Percentiles rank a stretch among this genome's conserved stretches.
Conservation (phyloP, 2,113 vertebrate species). For the Python bivittatus region DNA sequence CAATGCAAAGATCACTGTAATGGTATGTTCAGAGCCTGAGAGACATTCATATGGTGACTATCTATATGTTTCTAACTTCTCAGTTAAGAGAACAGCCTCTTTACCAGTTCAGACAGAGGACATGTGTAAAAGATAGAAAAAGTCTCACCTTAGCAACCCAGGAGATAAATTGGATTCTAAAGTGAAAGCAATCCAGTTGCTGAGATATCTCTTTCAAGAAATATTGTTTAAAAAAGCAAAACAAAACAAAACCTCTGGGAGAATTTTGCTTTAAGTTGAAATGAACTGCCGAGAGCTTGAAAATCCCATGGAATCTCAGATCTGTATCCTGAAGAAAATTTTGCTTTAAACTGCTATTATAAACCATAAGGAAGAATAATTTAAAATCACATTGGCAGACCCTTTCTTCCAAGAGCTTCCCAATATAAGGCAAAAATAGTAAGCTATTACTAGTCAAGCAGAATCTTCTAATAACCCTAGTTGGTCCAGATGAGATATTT, state of each 20-base stretch:
- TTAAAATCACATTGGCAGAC: not conserved
- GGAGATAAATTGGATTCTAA: not conserved
- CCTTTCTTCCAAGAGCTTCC: not conserved
- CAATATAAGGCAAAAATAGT: not conserved
- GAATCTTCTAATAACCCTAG: not conserved
- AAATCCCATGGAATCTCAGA: not conserved
- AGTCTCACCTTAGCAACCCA: not conserved
- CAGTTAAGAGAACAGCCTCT: not conserved
- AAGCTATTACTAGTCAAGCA: not conserved
- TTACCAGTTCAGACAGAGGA: not conserved
- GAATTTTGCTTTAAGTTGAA: not conserved
- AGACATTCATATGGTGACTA: not conserved
- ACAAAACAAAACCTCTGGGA: not conserved
- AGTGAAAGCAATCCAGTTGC: not conserved
- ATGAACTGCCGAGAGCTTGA: not conserved
- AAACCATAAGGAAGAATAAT: not conserved
- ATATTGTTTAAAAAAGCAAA: too few relatives aligned
- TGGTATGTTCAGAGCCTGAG: not conserved
- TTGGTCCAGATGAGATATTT: not conserved
- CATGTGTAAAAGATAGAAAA: not conserved
- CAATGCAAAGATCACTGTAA: not conserved
- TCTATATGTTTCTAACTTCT: not conserved
- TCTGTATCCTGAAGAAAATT: not conserved
- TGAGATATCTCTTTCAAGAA: not conserved
- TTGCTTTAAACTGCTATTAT: not conserved